These are phyloP conservation scores for Anticlea derivata DNA, from an alignment of 2,888 invertebrate genomes.

Conservation along the genomic window DNA sequence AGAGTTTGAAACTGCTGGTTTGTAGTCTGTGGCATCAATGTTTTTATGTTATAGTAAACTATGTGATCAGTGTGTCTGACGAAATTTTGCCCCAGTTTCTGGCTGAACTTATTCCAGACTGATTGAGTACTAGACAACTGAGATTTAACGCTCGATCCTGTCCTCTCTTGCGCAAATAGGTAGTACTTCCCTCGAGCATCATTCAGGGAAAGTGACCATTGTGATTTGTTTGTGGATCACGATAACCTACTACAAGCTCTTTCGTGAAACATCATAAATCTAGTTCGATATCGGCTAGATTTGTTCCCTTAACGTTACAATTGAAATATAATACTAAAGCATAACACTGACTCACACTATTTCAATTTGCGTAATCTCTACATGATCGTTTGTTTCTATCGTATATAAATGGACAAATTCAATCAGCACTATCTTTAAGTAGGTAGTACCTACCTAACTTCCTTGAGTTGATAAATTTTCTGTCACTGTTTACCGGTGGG, in stretches of 20 bases:
- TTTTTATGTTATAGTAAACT: no score
- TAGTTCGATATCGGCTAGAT: constrained; percentile 59
- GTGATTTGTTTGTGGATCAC: constrained; percentile 52
- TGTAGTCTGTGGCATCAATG: no score
- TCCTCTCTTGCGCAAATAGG: constrained; percentile 21
- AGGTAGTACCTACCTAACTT: constrained; percentile 42
- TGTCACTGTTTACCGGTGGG: constrained; percentile 48
- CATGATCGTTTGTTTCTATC: constrained; percentile 42
- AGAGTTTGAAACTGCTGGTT: no score
- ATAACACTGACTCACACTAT: constrained; percentile 64
- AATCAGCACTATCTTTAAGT: constrained; percentile 34
- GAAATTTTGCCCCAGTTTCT: background rate
- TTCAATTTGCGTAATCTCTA: constrained; percentile 61
- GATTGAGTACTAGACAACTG: background rate
- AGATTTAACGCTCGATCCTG: constrained; percentile 12
- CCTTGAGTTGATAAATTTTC: constrained; percentile 50
- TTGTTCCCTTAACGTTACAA: constrained; percentile 61
- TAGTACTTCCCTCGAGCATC: constrained; percentile 34
- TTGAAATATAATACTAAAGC: constrained; percentile 69
- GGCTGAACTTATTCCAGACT: constrained; percentile 3
- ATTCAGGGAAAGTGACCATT: constrained; percentile 56
- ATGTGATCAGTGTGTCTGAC: background rate
- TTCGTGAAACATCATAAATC: constrained; percentile 69
- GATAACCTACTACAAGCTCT: constrained; percentile 60
- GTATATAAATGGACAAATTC: constrained; percentile 35